These are phyloP conservation scores for Chloroceryle inda DNA, from an alignment of 2,797 vertebrate genomes.

Conservation along the genomic window DNA sequence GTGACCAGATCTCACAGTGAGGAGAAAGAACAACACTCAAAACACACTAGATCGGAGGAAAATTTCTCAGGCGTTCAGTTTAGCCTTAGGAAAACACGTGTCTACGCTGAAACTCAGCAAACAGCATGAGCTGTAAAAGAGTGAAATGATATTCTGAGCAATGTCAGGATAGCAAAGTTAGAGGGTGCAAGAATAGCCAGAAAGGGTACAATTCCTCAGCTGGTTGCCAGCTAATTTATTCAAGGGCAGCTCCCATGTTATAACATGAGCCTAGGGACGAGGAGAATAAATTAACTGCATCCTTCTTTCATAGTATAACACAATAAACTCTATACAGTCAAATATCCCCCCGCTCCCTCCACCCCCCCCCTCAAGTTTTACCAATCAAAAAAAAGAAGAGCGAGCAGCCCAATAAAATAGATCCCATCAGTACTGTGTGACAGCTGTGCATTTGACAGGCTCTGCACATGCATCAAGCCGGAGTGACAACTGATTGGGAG, in stretches of 20 bases:
- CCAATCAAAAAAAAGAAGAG: too few species aligned
- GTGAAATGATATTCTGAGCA: neutral
- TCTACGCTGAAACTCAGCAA: neutral
- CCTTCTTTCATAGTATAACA: neutral
- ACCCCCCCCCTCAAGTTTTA: neutral
- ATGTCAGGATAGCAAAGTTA: neutral
- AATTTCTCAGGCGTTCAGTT: neutral
- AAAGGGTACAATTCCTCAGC: neutral
- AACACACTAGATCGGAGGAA: neutral
- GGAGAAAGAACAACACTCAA: neutral
- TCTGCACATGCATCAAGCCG: neutral
- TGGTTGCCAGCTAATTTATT: neutral
- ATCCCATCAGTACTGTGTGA: neutral
- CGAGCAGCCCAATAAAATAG: neutral
- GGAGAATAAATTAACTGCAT: neutral
- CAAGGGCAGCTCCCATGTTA: neutral
- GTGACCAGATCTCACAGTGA: neutral
- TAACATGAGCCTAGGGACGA: neutral
- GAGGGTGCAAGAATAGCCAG: neutral
- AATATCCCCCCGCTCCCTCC: neutral
- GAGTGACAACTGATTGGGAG: neutral
- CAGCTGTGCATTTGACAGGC: neutral
- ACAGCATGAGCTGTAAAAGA: neutral
- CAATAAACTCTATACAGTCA: neutral
- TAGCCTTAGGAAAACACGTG: neutral